Percentiles rank a stretch among this genome's conserved stretches.
phyloP scores from a whole-genome alignment of 1,140 invertebrate species.

The Diploscapter pachys region DNA sequence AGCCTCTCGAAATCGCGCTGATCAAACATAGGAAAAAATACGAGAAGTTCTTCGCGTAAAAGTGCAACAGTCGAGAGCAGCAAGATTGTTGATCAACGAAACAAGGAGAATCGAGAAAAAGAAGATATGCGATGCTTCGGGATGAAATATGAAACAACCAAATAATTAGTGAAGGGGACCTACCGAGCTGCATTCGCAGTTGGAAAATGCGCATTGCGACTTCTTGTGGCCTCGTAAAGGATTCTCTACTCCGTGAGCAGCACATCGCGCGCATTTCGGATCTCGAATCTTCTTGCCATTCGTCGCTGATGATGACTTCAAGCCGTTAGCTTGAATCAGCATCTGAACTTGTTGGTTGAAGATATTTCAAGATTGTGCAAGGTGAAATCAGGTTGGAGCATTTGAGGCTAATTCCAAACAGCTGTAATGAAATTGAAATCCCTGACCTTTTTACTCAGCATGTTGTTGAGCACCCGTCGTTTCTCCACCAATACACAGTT shows the following conservation, averaged over 20 bases:
- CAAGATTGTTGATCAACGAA: background rate
- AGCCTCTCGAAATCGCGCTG: background rate
- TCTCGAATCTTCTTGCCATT: conserved; percentile 29
- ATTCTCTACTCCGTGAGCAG: conserved; percentile 32
- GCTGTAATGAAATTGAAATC: background rate
- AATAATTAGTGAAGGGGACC: conserved; percentile 12
- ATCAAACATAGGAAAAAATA: too few relatives aligned
- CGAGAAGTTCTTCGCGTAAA: background rate
- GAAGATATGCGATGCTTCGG: background rate
- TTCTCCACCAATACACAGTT: conserved; percentile 37
- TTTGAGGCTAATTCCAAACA: background rate
- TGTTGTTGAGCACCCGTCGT: conserved; percentile 36
- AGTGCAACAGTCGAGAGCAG: background rate
- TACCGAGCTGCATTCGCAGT: conserved; percentile 31
- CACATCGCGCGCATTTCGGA: conserved; percentile 36
- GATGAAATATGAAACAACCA: conserved; percentile 1
- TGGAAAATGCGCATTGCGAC: conserved; percentile 26
- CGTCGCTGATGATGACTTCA: background rate
- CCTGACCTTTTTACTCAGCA: conserved; percentile 23
- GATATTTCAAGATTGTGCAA: background rate
- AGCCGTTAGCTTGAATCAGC: conserved; percentile 1
- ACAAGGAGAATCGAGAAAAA: background rate
- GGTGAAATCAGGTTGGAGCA: background rate
- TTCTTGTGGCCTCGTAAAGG: conserved; percentile 37
- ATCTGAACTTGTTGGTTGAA: conserved; percentile 16